A percentile compares a stretch with the other conserved stretches of the same genome.
Evolutionary conservation across 2,888 invertebrate genomes (phyloP).

Genomic region (Ophraella communa): DNA sequence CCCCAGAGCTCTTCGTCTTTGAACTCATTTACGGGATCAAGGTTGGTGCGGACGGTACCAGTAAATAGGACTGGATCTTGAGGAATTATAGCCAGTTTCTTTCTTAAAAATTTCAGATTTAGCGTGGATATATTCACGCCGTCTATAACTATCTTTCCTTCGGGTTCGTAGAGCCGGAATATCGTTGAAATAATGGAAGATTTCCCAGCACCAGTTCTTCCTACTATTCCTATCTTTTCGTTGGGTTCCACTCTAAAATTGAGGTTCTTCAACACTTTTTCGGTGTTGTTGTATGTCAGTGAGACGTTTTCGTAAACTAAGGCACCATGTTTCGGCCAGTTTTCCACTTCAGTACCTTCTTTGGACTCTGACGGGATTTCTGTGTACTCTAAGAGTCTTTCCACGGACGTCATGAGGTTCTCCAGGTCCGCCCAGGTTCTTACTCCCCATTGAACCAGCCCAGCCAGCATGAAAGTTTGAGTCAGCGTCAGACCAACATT

Average conservation of each 20-base stretch:
- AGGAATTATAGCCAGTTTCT: conserved; percentile 81
- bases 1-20: conserved; percentile 44
- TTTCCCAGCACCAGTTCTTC: conserved; percentile 84
- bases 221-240: conserved; percentile 80
- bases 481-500: conserved; percentile 71
- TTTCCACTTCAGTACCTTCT: conserved; percentile 55
- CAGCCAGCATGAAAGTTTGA: conserved; percentile 78
- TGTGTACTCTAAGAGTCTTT: conserved; percentile 68
- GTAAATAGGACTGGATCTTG: conserved; percentile 87
- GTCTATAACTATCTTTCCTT: conserved; percentile 84
- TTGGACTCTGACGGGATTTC: conserved; percentile 58
- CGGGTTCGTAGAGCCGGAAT: conserved; percentile 77
- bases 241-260: conserved; percentile 70
- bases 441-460: conserved; percentile 68
- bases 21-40: conserved; percentile 44
- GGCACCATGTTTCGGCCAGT: conserved; percentile 76
- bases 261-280: conserved; percentile 75
- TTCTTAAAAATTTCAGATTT: conserved; percentile 75
- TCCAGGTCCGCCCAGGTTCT: conserved; percentile 83
- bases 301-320: conserved; percentile 72
- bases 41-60: conserved; percentile 61
- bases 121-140: conserved; percentile 71
- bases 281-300: conserved; percentile 74
- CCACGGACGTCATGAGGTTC: conserved; percentile 89
- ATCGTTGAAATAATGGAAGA: conserved; percentile 77